Conservation (phyloP, 2,113 vertebrate genomes). For the Orcinus orca region DNA sequence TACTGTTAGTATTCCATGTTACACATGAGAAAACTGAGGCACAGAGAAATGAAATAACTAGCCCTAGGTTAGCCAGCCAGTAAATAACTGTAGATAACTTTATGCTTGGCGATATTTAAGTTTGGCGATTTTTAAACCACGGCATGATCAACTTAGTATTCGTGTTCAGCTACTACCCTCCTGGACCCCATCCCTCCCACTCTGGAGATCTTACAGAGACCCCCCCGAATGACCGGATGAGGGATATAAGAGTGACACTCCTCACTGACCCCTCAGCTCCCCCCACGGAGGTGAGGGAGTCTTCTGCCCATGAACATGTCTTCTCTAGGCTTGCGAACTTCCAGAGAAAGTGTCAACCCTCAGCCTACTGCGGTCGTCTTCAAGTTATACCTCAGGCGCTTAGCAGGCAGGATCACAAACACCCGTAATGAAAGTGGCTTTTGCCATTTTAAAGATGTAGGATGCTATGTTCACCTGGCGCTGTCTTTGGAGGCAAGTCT, state of each 20-base stretch:
- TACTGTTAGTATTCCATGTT: not conserved
- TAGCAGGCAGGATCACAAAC: not conserved
- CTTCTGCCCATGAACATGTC: accelerated
- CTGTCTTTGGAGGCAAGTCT: not conserved
- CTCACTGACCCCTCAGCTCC: not conserved
- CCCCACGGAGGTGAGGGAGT: accelerated
- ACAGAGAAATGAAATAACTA: not conserved
- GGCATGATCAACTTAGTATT: accelerated
- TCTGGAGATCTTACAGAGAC: not conserved
- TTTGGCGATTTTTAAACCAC: not conserved
- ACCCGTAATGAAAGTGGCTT: accelerated
- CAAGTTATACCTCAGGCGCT: not conserved
- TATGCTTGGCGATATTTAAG: not conserved
- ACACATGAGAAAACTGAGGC: not conserved
- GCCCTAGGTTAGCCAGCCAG: not conserved
- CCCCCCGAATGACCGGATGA: accelerated
- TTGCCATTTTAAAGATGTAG: not conserved
- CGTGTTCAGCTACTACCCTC: not conserved
- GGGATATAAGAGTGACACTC: not conserved
- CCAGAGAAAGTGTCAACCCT: not conserved
- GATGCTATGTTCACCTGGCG: too few species aligned
- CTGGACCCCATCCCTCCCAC: accelerated
- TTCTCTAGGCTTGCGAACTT: not conserved
- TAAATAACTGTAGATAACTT: accelerated
- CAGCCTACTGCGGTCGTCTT: accelerated